Evolutionary conservation across 2,888 invertebrate genomes (phyloP).

Genomic region (Oligia fasciuncula): DNA sequence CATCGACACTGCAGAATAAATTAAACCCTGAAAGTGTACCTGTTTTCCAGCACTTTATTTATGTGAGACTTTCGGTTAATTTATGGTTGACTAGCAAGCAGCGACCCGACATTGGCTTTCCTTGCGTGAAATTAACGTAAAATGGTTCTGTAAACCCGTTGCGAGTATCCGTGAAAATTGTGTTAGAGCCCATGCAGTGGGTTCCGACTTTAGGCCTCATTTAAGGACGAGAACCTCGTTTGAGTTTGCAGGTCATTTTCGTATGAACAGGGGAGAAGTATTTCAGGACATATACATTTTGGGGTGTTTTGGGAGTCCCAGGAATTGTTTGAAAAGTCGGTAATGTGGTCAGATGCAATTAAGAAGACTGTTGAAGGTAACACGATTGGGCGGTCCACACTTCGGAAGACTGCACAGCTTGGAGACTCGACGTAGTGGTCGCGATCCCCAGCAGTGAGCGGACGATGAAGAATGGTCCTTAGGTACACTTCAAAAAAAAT

Average conservation of each 20-base stretch:
- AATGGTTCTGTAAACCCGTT: slow-evolving; percentile 18
- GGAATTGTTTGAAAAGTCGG: neutral
- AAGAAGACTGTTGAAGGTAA: no score
- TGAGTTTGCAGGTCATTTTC: neutral
- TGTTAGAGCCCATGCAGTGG: slow-evolving; percentile 19
- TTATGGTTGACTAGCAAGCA: slow-evolving; percentile 48
- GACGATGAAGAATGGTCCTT: neutral
- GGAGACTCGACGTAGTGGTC: neutral
- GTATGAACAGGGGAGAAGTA: neutral
- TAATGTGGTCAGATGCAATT: no score
- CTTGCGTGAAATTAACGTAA: slow-evolving; percentile 52
- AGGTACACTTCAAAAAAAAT: neutral
- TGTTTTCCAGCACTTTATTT: slow-evolving; percentile 44
- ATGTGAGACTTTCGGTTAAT: slow-evolving; percentile 46
- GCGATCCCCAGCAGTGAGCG: neutral
- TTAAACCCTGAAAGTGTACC: slow-evolving; percentile 32
- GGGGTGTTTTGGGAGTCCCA: neutral
- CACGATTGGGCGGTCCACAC: neutral
- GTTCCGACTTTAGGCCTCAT: slow-evolving; percentile 23
- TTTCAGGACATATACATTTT: neutral
- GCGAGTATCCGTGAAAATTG: slow-evolving; percentile 43
- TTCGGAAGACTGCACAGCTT: neutral
- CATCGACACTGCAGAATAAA: slow-evolving; percentile 32
- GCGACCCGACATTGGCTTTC: slow-evolving; percentile 16
- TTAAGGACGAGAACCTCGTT: neutral